Base-by-base conservation (phyloP, 2,113 vertebrate genomes). In the Mastomys natalensis region DNA sequence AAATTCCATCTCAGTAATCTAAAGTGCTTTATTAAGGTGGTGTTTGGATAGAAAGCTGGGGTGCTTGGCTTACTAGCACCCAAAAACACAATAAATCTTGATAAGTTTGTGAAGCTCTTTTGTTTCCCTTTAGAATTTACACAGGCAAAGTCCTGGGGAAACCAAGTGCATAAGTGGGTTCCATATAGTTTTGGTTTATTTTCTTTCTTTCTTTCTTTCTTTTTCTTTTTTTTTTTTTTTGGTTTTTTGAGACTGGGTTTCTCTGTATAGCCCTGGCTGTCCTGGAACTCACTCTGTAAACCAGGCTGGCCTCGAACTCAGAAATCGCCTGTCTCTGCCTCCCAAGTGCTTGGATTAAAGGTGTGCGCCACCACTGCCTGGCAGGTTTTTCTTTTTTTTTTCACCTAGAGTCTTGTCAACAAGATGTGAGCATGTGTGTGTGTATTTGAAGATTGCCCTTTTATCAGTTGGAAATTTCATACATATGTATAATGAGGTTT, bases 21-120 rank as follows among this genome's bases (percentile, higher is more conserved):
- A 45, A 95, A 96, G 60, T 77, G 19, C 60, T 74, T 89, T 87
- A 74, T 89, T 90, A 84, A 93, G 37, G 48, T 58, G 58, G 29
- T 76, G 48, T 88, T 93, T 40, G 87, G 26, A 81, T 77, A 77
- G 53, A 96, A 92, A 93, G 66, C 12, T 13, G 89, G n/a, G 34
- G 8, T 7, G 7, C 60, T 81, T 76, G 60, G 58, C 34, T 55
- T 64, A 55, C 22, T n/a, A 5, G 84, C 90, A 48, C 81, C 24
- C 24, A 72, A 37, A 37, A 21, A 13, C 62, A 77, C 8, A n/a
- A 3, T 88, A 64, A 81, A 91, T 84, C 24, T 80, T 81, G 64
- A 11, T 40, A 80, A 93, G 60, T 76, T 15, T 40, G 62, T 34
- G 29, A 51, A 80, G 60, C 55, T 72, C 22, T 48, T 68, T 95